These are phyloP conservation scores for Zaprionus vittiger DNA, from an alignment of 1,140 invertebrate genomes.

Conservation along the genomic window DNA sequence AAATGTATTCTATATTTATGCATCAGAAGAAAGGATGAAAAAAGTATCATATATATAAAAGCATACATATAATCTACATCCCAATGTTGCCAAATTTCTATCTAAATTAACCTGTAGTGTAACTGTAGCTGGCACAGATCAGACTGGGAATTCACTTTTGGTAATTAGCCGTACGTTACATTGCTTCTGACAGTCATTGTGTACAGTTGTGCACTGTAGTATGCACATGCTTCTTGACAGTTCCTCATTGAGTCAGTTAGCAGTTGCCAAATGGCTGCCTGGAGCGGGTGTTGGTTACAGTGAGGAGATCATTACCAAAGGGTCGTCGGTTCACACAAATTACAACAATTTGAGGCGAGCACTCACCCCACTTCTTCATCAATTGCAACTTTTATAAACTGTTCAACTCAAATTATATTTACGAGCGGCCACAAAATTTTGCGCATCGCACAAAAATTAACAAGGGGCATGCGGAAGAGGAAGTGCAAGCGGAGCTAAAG, in stretches of 20 bases:
- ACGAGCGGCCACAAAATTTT: slow-evolving; percentile 60
- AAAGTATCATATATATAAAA: no score
- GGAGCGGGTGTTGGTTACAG: not conserved
- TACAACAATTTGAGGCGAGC: slow-evolving; percentile 32
- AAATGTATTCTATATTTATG: no score
- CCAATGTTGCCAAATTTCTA: no score
- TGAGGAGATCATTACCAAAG: not conserved
- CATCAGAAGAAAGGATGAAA: no score
- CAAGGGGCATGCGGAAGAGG: slow-evolving; percentile 4
- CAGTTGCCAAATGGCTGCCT: no score
- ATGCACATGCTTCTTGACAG: not conserved
- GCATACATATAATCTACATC: no score
- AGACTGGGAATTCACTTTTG: not conserved
- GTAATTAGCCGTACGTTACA: not conserved
- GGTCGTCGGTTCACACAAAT: slow-evolving; percentile 21
- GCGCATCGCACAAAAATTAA: slow-evolving; percentile 50
- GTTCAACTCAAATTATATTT: slow-evolving; percentile 77
- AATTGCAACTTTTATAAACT: slow-evolving; percentile 76
- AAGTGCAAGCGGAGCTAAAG: not conserved
- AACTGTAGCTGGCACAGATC: no score
- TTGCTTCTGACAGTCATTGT: not conserved
- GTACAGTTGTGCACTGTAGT: not conserved
- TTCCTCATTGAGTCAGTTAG: not conserved
- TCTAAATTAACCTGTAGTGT: no score
- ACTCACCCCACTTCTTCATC: slow-evolving; percentile 40